These are phyloP conservation scores for Odobenus rosmarus DNA, from an alignment of 2,113 vertebrate genomes.

Conservation along the genomic window DNA sequence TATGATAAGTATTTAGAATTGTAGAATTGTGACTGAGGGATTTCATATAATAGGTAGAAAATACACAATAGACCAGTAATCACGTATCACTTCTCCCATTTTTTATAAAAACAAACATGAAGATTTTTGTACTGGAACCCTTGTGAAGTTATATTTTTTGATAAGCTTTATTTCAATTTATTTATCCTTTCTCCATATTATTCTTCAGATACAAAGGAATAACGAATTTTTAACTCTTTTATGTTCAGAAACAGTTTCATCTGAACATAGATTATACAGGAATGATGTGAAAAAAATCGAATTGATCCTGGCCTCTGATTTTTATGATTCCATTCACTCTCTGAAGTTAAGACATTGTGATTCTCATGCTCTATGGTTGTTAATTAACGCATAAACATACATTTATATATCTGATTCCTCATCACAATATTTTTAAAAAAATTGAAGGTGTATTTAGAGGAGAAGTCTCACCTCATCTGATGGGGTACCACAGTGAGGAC, in stretches of 20 bases:
- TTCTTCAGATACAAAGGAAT: neutral
- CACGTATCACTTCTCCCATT: neutral
- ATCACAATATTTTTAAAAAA: neutral
- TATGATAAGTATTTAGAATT: neutral
- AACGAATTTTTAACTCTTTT: neutral
- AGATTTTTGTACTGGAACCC: neutral
- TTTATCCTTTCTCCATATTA: neutral
- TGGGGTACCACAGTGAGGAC: neutral
- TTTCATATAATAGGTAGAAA: neutral
- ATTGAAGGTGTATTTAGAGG: neutral
- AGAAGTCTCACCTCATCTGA: neutral
- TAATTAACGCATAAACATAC: neutral
- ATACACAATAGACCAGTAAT: neutral
- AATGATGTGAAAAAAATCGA: neutral
- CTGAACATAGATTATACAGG: neutral
- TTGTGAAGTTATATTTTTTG: neutral
- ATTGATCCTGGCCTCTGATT: neutral
- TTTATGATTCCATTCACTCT: neutral
- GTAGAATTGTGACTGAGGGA: neutral
- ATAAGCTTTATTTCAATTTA: neutral
- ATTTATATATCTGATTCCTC: neutral
- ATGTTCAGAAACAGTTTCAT: neutral
- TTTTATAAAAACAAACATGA: neutral
- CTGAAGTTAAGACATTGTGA: neutral
- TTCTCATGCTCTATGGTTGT: neutral